phyloP scores from a whole-genome alignment of 2,113 vertebrate genomes.

The Paramormyrops kingsleyae region DNA sequence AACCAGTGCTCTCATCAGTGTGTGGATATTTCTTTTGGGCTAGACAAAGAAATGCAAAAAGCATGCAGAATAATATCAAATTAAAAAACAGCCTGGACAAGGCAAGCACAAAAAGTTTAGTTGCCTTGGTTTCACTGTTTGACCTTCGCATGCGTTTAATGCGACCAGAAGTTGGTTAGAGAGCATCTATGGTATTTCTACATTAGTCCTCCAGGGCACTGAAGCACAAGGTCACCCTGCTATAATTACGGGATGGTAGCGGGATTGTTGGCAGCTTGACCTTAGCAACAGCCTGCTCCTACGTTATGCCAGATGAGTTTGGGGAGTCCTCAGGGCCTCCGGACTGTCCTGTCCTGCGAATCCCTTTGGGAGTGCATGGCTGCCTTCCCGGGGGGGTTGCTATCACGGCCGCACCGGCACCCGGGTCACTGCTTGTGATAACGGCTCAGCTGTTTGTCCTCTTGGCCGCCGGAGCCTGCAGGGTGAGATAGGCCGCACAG shows the following conservation, averaged over 20 bases:
- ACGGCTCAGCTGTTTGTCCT: conserved; percentile 41
- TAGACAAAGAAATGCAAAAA: not conserved
- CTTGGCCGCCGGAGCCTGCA: conserved; percentile 53
- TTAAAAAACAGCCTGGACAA: too few relatives aligned
- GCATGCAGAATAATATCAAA: not conserved
- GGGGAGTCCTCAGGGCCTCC: conserved; percentile 31
- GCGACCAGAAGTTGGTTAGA: not conserved
- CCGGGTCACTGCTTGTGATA: conserved; percentile 51
- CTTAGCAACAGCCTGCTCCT: not conserved
- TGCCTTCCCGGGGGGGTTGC: conserved; percentile 1
- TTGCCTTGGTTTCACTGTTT: not conserved
- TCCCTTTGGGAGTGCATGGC: not conserved
- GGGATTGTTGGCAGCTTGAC: conserved; percentile 9
- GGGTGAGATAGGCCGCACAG: conserved; percentile 49
- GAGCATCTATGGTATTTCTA: not conserved
- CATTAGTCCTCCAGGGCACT: conserved; percentile 19
- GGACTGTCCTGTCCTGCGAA: conserved; percentile 24
- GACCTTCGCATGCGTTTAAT: not conserved
- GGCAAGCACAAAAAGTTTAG: not conserved
- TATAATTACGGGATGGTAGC: conserved; percentile 23
- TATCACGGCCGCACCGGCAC: conserved; percentile 22
- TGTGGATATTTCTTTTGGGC: not conserved
- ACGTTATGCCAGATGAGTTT: not conserved
- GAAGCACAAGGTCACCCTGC: conserved; percentile 33
- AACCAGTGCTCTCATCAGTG: not conserved